Evolutionary conservation across 1,140 invertebrate genomes (phyloP), one percentile per base, ranked within the genome.

Genomic region (Megalopta genalis): DNA sequence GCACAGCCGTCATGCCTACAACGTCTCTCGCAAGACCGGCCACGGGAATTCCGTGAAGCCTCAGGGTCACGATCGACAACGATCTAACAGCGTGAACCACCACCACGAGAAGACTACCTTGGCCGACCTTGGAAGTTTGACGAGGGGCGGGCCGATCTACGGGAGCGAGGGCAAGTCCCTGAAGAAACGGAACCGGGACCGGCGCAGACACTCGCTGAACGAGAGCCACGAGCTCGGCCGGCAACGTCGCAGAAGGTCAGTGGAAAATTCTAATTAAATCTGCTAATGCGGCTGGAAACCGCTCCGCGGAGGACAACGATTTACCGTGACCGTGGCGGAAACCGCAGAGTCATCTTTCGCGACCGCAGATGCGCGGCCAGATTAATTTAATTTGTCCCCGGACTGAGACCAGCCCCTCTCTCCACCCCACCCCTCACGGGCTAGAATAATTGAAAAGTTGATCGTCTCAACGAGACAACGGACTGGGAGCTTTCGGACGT

Each of bases 181-280:
- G 59, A 88, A 86, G 77, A 88, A 88, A 74, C 87, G 88, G 9
- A 90, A 90, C 86, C 88, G 88, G 52, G 91, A 91, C 71, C 88
- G 88, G 57, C 86, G 91, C 16, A 88, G 91, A 83, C 87, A 91
- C 69, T 92, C 90, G 23, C 86, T 92, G 82, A 90, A 92, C 82
- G 91, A 92, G 82, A 77, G 86, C 0, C 88, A 88, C 64, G 85
- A 87, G 59, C 87, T 87, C 64, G 77, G 83, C 32, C 86, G 85
- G 25, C 82, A 89, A 66, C 88, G 87, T 71, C 88, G 88, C 65
- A 90, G 80, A 88, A 90, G 91, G 91, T 91, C 74, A 89, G 90
- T 25, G 70, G 37, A 66, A 60, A 37, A 52, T 79, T n/a, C 18
- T 60, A 74, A 67, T 79, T 67, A 74, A 73, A 52, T 64, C 25